These are phyloP conservation scores for Nemotelus nigrinus DNA, from an alignment of 2,888 invertebrate genomes.

Conservation along the genomic window DNA sequence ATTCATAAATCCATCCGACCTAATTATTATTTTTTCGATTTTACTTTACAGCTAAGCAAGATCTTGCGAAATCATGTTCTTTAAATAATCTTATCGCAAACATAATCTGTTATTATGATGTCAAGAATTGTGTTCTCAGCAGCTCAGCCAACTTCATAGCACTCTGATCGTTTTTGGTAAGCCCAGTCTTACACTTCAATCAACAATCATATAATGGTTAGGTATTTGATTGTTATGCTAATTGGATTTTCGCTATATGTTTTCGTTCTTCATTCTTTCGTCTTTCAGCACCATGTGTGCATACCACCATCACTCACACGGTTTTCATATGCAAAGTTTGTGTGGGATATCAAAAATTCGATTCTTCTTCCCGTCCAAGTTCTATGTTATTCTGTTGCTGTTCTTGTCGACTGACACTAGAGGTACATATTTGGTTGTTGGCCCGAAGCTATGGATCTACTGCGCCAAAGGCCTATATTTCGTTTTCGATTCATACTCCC, in stretches of 20 bases:
- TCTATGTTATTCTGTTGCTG: constrained; percentile 4
- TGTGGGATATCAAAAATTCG: constrained; percentile 27
- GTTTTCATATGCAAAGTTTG: neutral
- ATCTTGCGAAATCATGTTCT: too few species aligned
- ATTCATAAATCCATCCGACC: too few species aligned
- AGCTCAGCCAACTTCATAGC: too few species aligned
- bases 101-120: too few species aligned
- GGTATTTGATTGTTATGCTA: constrained; percentile 28
- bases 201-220: neutral
- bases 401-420: constrained; percentile 8
- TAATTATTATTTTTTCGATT: too few species aligned
- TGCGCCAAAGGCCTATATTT: constrained; percentile 48
- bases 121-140: too few species aligned
- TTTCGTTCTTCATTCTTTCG: neutral
- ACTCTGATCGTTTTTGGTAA: too few species aligned
- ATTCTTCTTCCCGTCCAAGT: constrained; percentile 24
- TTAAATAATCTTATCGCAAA: too few species aligned
- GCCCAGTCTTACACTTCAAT: too few species aligned
- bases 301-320: neutral
- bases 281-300: neutral
- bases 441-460: constrained; percentile 28
- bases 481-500: constrained; percentile 45
- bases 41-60: too few species aligned
- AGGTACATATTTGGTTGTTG: constrained; percentile 2
- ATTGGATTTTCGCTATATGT: constrained; percentile 9